Percentiles rank a stretch among this genome's conserved stretches.
Conservation (phyloP, 2,888 invertebrate species). For the Frankliniella intonsa region DNA sequence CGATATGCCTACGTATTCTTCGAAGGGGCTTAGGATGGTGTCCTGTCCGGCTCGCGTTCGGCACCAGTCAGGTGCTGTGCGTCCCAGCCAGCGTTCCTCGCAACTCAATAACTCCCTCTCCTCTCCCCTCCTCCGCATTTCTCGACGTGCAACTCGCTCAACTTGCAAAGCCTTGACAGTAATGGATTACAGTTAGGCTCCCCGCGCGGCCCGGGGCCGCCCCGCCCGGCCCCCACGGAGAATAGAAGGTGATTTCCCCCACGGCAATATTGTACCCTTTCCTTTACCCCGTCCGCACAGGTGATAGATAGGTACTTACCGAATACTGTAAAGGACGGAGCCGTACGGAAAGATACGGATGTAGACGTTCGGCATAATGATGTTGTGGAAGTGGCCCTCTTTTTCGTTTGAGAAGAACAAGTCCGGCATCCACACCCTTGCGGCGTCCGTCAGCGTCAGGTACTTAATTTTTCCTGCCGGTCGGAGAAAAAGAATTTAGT, state of each 20-base stretch:
- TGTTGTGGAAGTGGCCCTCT: slow-evolving; percentile 94
- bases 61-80: not conserved
- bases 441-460: slow-evolving; percentile 87
- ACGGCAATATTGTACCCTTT: not conserved
- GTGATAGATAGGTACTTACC: slow-evolving; percentile 49
- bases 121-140: not conserved
- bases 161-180: slow-evolving; percentile 5
- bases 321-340: slow-evolving; percentile 91
- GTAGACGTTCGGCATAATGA: slow-evolving; percentile 97
- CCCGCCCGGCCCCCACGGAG: not conserved
- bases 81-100: not conserved
- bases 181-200: not conserved
- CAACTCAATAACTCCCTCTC: not conserved
- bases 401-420: slow-evolving; percentile 97
- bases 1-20: too few species aligned
- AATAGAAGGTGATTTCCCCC: not conserved
- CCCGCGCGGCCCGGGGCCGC: too few species aligned
- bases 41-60: not conserved
- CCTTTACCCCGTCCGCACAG: not conserved
- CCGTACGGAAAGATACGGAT: slow-evolving; percentile 94
- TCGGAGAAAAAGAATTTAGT: too few species aligned
- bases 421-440: slow-evolving; percentile 98
- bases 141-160: not conserved
- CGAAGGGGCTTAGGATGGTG: too few species aligned
- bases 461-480: slow-evolving; percentile 76